Base-by-base conservation (phyloP, 2,888 invertebrate species). In the Mythimna lalbum region DNA sequence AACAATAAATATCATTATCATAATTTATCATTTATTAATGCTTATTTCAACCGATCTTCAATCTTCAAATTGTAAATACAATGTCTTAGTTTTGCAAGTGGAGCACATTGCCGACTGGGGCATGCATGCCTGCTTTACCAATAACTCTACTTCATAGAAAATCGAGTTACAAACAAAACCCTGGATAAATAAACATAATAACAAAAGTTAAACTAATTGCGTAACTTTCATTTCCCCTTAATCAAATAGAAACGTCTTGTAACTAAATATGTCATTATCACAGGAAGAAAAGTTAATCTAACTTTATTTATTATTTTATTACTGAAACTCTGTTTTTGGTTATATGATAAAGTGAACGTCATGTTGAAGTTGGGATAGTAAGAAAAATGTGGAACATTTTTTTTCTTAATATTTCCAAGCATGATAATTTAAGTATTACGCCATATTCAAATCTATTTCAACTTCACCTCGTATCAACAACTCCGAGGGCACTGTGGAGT, bases 251-350 rank as follows among this genome's bases (percentile, higher is more conserved):
- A 78, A 64, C 79, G 62, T 53, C 60, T 12, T 61, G 82, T 72
- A 82, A 78, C 82, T 72, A 49, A 82, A 78, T 78, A 78, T 70
- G 53, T 71, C 63, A 63, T 78, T 63, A 67, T 33, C 64, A 33
- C 64, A 39, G 60, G 33, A 61, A 63, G 55, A 61, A 74, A 81
- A 84, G 61, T 84, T 79, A 62, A 57, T 76, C 57, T 55, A 81
- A 84, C 84, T 84, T 84, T 72, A 57, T 79, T 73, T 73, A 69
- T 73, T 66, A 47, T 47, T 53, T 57, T 63, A 65, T 80, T 76
- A 66, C 39, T 72, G 55, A 61, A 65, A 73, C 76, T 68, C 55
- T 76, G 72, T 72, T 74, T 78, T 75, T 57, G 55, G 62, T 67
- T 68, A 72, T 53, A 10, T 62, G 53, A 77, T 77, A 53, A 75